Evolutionary conservation across 2,888 invertebrate species (phyloP).

Genomic region (Boloria euphrosyne): DNA sequence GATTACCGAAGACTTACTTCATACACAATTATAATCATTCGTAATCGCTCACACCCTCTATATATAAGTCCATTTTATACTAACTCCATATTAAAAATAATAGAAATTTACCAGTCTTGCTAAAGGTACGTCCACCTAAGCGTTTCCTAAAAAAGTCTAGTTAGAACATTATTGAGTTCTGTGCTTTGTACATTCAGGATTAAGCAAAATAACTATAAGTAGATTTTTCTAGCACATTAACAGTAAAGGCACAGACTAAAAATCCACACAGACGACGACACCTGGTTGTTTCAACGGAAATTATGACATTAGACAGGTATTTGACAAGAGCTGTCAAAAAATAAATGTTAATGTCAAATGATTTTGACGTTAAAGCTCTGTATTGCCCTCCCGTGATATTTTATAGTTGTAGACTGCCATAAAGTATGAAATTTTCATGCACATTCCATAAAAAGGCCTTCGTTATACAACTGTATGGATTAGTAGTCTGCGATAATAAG

Average conservation of each 20-base stretch:
- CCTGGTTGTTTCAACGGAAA: too few species aligned
- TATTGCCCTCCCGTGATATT: too few species aligned
- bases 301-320: too few species aligned
- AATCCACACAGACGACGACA: too few species aligned
- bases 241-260: constrained; percentile 32
- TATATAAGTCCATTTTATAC: constrained; percentile 33
- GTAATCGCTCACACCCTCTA: constrained; percentile 29
- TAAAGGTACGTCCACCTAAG: constrained; percentile 51
- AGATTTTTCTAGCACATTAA: constrained; percentile 31
- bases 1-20: neutral
- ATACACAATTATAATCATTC: constrained; percentile 1
- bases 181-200: constrained; percentile 79
- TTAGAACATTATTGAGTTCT: constrained; percentile 58
- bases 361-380: too few species aligned
- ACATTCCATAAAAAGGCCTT: too few species aligned
- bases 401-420: too few species aligned
- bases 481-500: too few species aligned
- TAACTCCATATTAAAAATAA: constrained; percentile 45
- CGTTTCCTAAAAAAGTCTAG: constrained; percentile 62
- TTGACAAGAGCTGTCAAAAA: too few species aligned
- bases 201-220: constrained; percentile 55
- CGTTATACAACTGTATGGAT: too few species aligned
- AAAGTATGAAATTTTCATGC: too few species aligned
- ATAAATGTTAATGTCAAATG: too few species aligned
- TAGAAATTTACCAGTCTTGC: constrained; percentile 55